Conservation (phyloP, 2,113 vertebrate genomes). For the Misgurnus mizolepis region DNA sequence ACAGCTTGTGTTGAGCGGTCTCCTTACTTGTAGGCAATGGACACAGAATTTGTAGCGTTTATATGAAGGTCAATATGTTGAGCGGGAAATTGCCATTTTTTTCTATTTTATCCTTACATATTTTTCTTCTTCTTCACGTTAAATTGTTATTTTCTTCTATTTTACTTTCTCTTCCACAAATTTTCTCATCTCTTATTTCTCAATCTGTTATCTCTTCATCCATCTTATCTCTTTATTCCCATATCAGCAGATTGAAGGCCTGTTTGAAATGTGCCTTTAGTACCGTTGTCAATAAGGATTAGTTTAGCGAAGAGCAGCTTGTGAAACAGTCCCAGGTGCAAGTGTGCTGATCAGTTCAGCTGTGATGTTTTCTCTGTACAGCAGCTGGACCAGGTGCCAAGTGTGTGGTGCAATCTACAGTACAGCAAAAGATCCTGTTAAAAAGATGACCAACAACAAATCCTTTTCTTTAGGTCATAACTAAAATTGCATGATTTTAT, state of each 20-base stretch:
- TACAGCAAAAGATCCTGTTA: neutral
- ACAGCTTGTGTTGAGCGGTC: conserved; percentile 47
- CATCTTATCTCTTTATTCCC: neutral
- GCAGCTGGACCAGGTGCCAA: conserved; percentile 31
- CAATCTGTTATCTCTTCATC: neutral
- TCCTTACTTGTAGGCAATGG: conserved; percentile 57
- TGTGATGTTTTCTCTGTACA: conserved; percentile 23
- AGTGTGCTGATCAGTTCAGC: conserved; percentile 28
- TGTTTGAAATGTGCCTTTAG: conserved; percentile 8
- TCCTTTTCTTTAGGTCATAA: too few relatives aligned
- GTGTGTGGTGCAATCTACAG: conserved; percentile 5
- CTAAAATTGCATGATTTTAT: too few relatives aligned
- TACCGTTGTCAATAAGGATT: neutral
- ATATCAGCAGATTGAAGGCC: conserved; percentile 5
- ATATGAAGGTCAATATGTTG: conserved; percentile 22
- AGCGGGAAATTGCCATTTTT: neutral
- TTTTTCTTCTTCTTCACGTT: neutral
- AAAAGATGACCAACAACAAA: neutral
- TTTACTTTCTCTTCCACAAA: neutral
- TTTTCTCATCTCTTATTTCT: neutral
- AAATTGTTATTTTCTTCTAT: neutral
- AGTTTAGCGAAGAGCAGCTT: conserved; percentile 26
- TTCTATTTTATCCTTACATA: neutral
- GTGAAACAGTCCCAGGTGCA: conserved; percentile 25
- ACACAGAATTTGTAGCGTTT: conserved; percentile 41